These are phyloP conservation scores for Petaurus breviceps DNA, from an alignment of 2,113 vertebrate genomes.

Conservation along the genomic window DNA sequence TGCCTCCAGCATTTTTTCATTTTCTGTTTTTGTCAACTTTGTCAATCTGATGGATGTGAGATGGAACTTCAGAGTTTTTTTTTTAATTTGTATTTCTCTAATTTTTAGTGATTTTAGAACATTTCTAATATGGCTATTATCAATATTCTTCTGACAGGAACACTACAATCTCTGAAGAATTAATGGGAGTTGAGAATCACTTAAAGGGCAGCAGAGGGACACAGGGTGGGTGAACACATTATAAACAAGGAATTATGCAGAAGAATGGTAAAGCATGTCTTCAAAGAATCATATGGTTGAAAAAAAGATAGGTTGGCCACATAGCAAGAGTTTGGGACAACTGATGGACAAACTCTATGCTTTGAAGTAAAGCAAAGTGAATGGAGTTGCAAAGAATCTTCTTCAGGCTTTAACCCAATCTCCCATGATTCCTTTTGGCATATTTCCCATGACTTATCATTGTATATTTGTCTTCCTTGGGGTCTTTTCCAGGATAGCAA, in stretches of 20 bases:
- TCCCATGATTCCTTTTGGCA: background rate
- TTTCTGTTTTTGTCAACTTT: background rate
- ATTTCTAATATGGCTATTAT: background rate
- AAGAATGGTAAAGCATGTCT: background rate
- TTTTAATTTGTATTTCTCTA: background rate
- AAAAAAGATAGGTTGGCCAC: background rate
- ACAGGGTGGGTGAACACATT: background rate
- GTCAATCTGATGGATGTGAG: background rate
- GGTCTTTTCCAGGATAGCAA: conserved; percentile 24
- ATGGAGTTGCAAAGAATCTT: background rate
- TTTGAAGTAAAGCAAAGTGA: background rate
- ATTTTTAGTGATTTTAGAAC: background rate
- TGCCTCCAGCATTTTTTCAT: background rate
- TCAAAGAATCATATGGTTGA: background rate
- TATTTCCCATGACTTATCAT: background rate
- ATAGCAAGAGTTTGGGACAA: background rate
- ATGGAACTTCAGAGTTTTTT: background rate
- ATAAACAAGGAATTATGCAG: background rate
- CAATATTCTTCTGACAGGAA: background rate
- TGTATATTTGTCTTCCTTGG: background rate
- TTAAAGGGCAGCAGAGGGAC: background rate
- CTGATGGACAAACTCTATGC: background rate
- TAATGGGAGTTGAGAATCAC: background rate
- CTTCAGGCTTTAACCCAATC: conserved; percentile 14
- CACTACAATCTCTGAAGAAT: background rate